Evolutionary conservation across 2,113 vertebrate genomes (phyloP), one percentile per base, ranked within the genome.

Genomic region (Phalacrocorax aristotelis): DNA sequence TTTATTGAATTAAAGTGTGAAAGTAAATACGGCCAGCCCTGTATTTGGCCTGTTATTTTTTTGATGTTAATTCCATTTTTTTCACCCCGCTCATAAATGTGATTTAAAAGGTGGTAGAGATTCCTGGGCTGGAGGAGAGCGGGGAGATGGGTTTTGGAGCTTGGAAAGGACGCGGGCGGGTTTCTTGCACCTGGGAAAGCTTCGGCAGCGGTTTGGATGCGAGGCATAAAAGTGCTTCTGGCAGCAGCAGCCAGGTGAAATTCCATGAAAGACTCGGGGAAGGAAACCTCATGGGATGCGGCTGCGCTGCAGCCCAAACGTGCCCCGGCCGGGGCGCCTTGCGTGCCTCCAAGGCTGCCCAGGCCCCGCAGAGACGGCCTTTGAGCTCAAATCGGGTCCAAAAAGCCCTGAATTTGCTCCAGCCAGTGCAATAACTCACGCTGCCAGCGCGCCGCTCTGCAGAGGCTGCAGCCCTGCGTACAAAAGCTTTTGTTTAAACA

Each of bases 1-100:
- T 95, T 90, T 93, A 94, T 55, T 93, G 90, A 93, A 92, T 88
- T 93, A 19, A 93, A 93, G 88, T 80, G 79, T 94, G 88, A 92
- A 91, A 85, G 64, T 48, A 83, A 85, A 85, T 26, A 57, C 17
- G 86, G 49, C 66, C 95, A 90, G 84, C 44, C 49, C 78, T 25
- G 70, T 22, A 65, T 87, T 81, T 5, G 1, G 54, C 4, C 74
- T 75, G 57, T 7, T 66, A 5, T 72, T 75, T 87, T 80, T 60
- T 29, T 57, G 3, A 76, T 52, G 40, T 38, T 83, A 78, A 91
- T 81, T 71, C 58, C 22, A 2, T 72, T 91, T 93, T 93, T 92
- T 77, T 76, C 38, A 21, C 48, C 49, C 49, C 0, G 3, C 49
- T 91, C 87, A 58, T 91, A 90, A 86, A 95, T 7, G 42, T 92